phyloP scores from a whole-genome alignment of 2,113 vertebrate genomes.

The Oxyruncus cristatus region DNA sequence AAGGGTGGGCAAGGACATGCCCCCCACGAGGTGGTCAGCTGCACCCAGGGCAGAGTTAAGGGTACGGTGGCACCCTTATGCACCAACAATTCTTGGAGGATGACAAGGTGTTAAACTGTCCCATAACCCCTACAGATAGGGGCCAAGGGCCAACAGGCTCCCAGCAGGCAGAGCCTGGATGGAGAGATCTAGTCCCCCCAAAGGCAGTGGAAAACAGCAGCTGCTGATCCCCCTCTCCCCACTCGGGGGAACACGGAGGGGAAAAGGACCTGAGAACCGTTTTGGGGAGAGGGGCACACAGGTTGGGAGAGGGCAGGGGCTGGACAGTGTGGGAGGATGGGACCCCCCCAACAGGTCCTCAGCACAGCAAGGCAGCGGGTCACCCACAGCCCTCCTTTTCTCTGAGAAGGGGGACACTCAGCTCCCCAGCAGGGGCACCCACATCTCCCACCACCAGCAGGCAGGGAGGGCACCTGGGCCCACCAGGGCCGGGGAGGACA shows the following conservation, averaged over 20 bases:
- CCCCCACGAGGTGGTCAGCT: background rate
- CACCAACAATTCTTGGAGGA: background rate
- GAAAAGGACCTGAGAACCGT: constrained; percentile 57
- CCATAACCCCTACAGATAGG: fast-evolving
- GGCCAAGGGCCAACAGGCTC: background rate
- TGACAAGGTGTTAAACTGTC: background rate
- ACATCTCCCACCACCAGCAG: background rate
- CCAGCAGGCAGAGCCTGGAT: background rate
- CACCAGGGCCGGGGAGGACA: background rate
- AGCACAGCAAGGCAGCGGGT: background rate
- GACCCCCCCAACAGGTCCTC: background rate
- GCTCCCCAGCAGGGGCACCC: background rate
- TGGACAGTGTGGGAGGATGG: background rate
- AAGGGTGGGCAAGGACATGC: background rate
- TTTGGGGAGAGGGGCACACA: background rate
- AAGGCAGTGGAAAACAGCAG: constrained; percentile 55
- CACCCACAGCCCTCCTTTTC: background rate
- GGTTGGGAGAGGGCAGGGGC: too few relatives aligned
- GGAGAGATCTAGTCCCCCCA: background rate
- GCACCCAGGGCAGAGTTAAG: background rate
- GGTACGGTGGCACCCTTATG: background rate
- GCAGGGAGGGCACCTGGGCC: background rate
- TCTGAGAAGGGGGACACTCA: background rate
- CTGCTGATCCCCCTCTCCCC: background rate
- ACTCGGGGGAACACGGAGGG: fast-evolving